A percentile compares a stretch with the other conserved stretches of the same genome.
Conservation (phyloP, 1,140 invertebrate species). For the Megalopta genalis region DNA sequence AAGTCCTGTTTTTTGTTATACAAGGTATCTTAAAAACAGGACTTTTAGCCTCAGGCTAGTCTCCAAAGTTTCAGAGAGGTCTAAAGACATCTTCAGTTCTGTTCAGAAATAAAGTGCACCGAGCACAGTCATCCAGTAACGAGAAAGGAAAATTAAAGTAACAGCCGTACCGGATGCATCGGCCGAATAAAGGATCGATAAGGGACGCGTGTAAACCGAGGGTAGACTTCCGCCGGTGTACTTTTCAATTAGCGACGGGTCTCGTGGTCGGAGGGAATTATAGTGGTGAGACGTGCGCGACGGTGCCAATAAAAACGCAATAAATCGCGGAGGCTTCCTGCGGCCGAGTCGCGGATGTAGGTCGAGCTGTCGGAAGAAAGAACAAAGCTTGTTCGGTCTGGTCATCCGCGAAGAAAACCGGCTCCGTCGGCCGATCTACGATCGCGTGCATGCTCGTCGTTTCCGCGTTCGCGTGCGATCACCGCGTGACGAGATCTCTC, state of each 20-base stretch:
- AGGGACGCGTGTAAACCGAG: background rate
- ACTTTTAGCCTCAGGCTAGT: no score
- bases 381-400: background rate
- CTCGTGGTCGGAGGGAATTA: background rate
- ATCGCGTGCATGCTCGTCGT: constrained; percentile 38
- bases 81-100: no score
- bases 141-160: no score
- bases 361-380: constrained; percentile 28
- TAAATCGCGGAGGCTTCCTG: constrained; percentile 24
- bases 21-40: no score
- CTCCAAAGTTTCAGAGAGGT: no score
- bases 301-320: constrained; percentile 21
- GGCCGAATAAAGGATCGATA: background rate
- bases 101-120: no score
- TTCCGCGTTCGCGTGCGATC: constrained; percentile 41
- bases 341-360: constrained; percentile 5
- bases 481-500: constrained; percentile 32
- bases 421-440: constrained; percentile 9
- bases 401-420: constrained; percentile 16
- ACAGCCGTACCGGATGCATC: background rate
- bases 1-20: no score
- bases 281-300: no score
- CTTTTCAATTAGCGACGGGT: constrained; percentile 18
- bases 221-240: background rate
- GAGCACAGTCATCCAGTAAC: no score